phyloP scores from a whole-genome alignment of 2,113 vertebrate genomes.

The Melanocharis versteri region DNA sequence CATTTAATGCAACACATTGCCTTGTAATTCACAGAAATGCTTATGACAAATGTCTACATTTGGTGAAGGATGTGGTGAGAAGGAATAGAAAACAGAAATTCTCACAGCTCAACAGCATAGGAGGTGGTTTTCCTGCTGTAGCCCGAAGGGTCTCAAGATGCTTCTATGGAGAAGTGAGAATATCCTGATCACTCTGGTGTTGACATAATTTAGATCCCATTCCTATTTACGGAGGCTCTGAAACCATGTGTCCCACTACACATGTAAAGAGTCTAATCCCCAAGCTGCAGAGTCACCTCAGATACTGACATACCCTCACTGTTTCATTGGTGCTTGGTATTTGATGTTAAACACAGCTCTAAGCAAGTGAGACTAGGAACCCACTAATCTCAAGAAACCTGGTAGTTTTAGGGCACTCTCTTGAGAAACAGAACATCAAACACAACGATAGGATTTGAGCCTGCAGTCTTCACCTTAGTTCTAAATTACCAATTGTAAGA shows the following conservation, averaged over 20 bases:
- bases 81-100: background rate
- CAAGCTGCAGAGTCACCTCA: background rate
- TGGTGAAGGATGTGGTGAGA: background rate
- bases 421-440: background rate
- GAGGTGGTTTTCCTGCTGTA: background rate
- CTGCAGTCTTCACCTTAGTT: background rate
- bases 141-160: background rate
- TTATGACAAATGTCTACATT: background rate
- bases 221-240: background rate
- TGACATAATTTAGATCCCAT: background rate
- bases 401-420: background rate
- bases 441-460: background rate
- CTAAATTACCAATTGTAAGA: background rate
- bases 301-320: background rate
- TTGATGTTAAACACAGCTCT: background rate
- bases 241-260: background rate
- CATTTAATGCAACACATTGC: background rate
- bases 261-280: background rate
- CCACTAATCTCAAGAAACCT: background rate
- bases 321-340: background rate
- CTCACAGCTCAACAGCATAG: background rate
- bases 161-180: background rate
- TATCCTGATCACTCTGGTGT: fast-evolving
- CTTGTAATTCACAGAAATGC: background rate
- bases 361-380: background rate